Base-by-base conservation (phyloP, 2,888 invertebrate species). In the Drosophila prolongata region DNA sequence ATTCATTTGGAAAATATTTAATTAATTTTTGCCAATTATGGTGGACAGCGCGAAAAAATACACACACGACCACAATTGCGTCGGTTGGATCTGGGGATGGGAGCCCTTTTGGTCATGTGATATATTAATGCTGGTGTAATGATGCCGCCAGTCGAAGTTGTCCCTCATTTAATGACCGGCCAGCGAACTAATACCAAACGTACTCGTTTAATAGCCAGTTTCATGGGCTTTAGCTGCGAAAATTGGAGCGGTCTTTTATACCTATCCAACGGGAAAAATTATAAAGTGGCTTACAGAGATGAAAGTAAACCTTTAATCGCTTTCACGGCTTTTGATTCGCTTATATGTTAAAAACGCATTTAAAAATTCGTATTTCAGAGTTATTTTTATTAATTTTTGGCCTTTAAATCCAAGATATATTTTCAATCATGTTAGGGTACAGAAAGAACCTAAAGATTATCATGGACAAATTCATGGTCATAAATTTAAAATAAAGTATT, bases 1-100 rank as follows among this genome's bases (percentile, higher is more conserved):
- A 83, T 89, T 90, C 90, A 85, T 87, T 87, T 84, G 90, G 87
- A 90, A 90, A 91, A 89, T 87, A 90, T 90, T 90, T 90, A 90
- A 90, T 90, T 90, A 90, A 90, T 90, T 90, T 90, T 90, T 88
- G 88, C 90, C 90, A 88, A 89, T 87, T 90, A 86, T 88, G 86
- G 77, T 76, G 85, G 75, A 65, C 68, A 75, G 46, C 60, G 75
- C 79, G 75, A 77, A 65, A 78, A 81, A 82, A 76, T 40, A 72
- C 66, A 50, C 56, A 61, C 54, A 68, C 35, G 64, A 79, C 87
- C 87, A 60, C 80, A 89, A 84, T 87, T 80, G 84, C 67, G 78
- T 35, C 27, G 16, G 34, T 16, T 24, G 38, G 44, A n/a, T 42
- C 46, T 16, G 61, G 42, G 30, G 30, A 19, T 19, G 55, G 57